Percentiles rank a stretch among this genome's conserved stretches.
These are phyloP conservation scores for Eurois occulta DNA, from an alignment of 2,888 invertebrate species.

Conservation along the genomic window DNA sequence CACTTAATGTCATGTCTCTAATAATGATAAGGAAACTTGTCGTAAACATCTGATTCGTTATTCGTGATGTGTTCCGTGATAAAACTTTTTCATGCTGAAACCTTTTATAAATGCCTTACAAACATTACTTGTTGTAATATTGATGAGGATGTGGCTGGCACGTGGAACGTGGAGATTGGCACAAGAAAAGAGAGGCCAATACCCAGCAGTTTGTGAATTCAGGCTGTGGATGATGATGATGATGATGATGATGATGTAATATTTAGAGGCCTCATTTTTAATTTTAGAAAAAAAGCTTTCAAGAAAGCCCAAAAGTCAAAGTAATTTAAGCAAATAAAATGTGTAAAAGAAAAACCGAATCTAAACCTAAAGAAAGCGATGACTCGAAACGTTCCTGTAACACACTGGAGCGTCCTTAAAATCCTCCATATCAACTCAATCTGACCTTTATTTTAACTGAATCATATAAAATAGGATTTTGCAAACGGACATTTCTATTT, in stretches of 20 bases:
- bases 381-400: conserved; percentile 20
- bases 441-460: conserved; percentile 42
- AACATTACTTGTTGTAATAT: conserved; percentile 1
- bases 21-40: conserved; percentile 22
- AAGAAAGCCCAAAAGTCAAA: not conserved
- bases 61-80: not conserved
- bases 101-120: not conserved
- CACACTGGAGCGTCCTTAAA: conserved; percentile 35
- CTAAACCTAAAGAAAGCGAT: conserved; percentile 20
- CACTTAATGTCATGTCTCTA: conserved; percentile 42
- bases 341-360: conserved; percentile 5
- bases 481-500: conserved; percentile 62
- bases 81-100: not conserved
- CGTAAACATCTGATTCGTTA: conserved; percentile 2
- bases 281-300: not conserved
- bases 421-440: conserved; percentile 16
- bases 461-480: conserved; percentile 57
- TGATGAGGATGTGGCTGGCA: too few relatives aligned
- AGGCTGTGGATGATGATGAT: too few relatives aligned
- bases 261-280: not conserved
- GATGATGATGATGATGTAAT: too few relatives aligned
- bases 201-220: too few relatives aligned
- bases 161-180: too few relatives aligned
- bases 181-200: too few relatives aligned
- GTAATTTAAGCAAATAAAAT: conserved; percentile 9